Evolutionary conservation across 2,797 vertebrate species (phyloP).

Genomic region (Halcyon badia): DNA sequence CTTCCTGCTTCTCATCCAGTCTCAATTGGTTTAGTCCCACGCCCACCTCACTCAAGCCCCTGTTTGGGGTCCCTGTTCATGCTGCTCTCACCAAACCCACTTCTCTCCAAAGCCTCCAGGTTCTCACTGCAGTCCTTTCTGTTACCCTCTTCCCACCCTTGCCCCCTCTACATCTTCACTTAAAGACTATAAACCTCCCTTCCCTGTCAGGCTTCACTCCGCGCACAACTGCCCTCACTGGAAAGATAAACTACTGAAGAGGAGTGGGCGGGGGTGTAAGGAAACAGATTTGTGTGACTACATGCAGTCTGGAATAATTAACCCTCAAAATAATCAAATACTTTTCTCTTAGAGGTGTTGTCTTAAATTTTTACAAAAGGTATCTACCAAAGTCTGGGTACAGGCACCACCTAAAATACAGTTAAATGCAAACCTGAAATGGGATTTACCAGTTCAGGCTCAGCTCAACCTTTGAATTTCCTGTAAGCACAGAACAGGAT

Average conservation of each 20-base stretch:
- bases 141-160: neutral
- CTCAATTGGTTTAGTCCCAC: rapidly evolving
- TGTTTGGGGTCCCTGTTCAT: too few relatives aligned
- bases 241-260: neutral
- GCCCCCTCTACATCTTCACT: neutral
- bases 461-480: neutral
- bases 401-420: neutral
- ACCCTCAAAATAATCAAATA: neutral
- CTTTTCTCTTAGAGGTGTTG: too few relatives aligned
- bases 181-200: neutral
- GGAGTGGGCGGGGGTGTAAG: too few relatives aligned
- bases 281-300: neutral
- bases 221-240: neutral
- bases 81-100: neutral
- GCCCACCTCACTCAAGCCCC: neutral
- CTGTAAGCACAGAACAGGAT: neutral
- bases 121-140: neutral
- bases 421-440: neutral
- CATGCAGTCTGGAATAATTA: neutral
- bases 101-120: neutral
- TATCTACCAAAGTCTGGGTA: neutral
- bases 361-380: neutral
- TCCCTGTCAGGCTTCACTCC: neutral
- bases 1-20: neutral
- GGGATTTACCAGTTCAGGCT: neutral